Evolutionary conservation across 2,797 vertebrate genomes (phyloP).

Genomic region (Mus spretus): DNA sequence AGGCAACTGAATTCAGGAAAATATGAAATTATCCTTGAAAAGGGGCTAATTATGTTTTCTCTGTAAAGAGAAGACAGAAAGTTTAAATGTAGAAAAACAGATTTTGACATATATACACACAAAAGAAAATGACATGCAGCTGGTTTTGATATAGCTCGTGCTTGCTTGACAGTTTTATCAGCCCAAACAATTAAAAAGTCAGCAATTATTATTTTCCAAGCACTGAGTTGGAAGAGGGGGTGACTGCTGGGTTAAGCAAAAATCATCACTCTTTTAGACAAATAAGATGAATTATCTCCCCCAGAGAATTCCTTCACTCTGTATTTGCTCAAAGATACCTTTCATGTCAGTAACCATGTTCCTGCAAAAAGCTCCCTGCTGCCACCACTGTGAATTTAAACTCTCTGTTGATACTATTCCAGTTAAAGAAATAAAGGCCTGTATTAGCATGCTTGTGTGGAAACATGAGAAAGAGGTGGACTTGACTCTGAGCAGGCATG

Average conservation of each 20-base stretch:
- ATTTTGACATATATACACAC: conserved; percentile 49
- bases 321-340: conserved; percentile 4
- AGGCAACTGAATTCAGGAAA: not conserved
- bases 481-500: not conserved
- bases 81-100: conserved; percentile 41
- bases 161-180: conserved; percentile 59
- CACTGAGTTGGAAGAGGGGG: not conserved
- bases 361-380: not conserved
- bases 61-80: conserved; percentile 51
- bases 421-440: not conserved
- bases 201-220: conserved; percentile 61
- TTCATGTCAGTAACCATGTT: not conserved
- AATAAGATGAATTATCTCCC: conserved; percentile 29
- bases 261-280: conserved; percentile 40
- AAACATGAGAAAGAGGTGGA: fast-evolving
- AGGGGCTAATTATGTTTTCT: conserved; percentile 57
- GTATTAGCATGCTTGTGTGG: not conserved
- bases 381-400: not conserved
- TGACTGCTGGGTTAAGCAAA: conserved; percentile 50
- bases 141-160: conserved; percentile 44
- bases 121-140: conserved; percentile 42
- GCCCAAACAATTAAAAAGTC: conserved; percentile 69
- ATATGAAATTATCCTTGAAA: conserved; percentile 56
- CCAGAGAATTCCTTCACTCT: conserved; percentile 24
- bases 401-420: not conserved